Percentiles rank a stretch among this genome's conserved stretches.
Evolutionary conservation across 2,797 vertebrate genomes (phyloP).

Genomic region (Tokudaia muenninki): DNA sequence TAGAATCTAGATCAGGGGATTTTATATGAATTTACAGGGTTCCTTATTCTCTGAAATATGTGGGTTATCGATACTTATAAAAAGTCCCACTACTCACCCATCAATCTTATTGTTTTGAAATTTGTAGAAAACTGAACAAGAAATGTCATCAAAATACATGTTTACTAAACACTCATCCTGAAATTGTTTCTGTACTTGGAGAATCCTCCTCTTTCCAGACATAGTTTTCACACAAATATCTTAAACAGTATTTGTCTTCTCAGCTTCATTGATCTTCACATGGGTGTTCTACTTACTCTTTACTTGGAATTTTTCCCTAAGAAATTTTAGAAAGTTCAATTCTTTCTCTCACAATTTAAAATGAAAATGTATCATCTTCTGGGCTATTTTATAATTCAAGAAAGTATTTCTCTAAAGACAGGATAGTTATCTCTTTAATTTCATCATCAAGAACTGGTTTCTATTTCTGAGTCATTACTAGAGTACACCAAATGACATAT

Average conservation of each 20-base stretch:
- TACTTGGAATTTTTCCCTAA: background rate
- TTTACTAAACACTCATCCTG: background rate
- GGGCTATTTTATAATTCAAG: background rate
- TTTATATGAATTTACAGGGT: background rate
- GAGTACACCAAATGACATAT: background rate
- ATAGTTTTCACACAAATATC: too few species aligned
- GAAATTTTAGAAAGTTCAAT: background rate
- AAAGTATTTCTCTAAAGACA: background rate
- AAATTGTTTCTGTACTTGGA: background rate
- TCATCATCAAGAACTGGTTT: background rate
- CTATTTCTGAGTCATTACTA: too few species aligned
- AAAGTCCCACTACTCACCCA: background rate
- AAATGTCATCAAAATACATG: background rate
- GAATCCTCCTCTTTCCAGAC: background rate
- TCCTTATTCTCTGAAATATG: background rate
- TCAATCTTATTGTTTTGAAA: background rate
- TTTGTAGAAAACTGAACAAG: background rate
- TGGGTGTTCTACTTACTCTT: background rate
- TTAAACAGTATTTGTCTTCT: too few species aligned
- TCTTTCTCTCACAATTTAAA: background rate
- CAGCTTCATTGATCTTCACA: background rate
- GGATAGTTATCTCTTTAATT: background rate
- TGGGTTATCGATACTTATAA: background rate
- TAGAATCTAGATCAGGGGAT: background rate
- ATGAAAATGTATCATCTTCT: background rate